A percentile compares a stretch with the other conserved stretches of the same genome.
These are phyloP conservation scores for Scaptomyza caliginosa DNA, from an alignment of 2,888 invertebrate genomes.

Conservation along the genomic window DNA sequence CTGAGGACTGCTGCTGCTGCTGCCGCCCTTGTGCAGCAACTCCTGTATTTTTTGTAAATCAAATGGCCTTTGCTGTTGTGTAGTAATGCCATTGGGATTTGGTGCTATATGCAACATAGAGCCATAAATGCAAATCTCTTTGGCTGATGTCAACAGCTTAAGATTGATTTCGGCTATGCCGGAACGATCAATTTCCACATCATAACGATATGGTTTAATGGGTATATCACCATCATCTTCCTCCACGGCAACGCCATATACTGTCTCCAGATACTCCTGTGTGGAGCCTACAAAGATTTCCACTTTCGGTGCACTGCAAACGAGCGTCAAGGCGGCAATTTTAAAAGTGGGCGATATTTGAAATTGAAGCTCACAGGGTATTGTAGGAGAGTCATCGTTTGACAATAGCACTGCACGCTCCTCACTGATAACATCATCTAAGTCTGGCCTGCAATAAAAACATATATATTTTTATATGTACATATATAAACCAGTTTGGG, in stretches of 20 bases:
- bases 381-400: constrained; percentile 30
- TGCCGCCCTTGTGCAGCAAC: constrained; percentile 62
- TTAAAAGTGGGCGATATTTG: constrained; percentile 67
- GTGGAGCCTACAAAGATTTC: constrained; percentile 79
- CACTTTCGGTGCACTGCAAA: constrained; percentile 78
- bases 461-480: constrained; percentile 7
- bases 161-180: constrained; percentile 77
- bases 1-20: constrained; percentile 30
- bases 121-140: constrained; percentile 82
- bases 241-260: constrained; percentile 72
- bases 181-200: constrained; percentile 78
- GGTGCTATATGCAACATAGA: constrained; percentile 75
- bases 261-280: constrained; percentile 81
- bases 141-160: constrained; percentile 68
- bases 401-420: constrained; percentile 75
- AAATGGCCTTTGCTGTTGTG: constrained; percentile 63
- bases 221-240: constrained; percentile 62
- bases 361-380: constrained; percentile 77
- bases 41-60: constrained; percentile 80
- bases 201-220: constrained; percentile 76
- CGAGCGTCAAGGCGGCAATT: constrained; percentile 75
- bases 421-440: constrained; percentile 76
- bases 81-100: constrained; percentile 80
- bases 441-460: constrained; percentile 59
- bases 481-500: constrained; percentile 51